phyloP scores from a whole-genome alignment of 2,888 invertebrate species.

The Pristionchus maxplancki region DNA sequence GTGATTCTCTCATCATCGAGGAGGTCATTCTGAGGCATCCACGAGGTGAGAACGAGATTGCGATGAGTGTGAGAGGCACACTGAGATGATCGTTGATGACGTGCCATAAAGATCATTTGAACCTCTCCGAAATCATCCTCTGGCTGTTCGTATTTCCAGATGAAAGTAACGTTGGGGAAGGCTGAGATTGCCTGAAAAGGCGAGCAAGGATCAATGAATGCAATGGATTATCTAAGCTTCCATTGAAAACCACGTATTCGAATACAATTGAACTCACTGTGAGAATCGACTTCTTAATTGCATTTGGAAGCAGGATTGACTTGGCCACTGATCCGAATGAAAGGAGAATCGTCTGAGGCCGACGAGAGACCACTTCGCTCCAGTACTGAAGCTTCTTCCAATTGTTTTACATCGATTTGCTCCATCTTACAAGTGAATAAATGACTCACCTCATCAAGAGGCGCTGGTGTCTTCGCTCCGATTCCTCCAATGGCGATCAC shows the following conservation, averaged over 20 bases:
- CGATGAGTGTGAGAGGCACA: background rate
- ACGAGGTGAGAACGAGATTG: background rate
- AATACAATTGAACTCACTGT: background rate
- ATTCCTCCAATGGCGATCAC: constrained; percentile 8
- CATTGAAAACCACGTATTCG: background rate
- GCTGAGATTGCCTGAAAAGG: background rate
- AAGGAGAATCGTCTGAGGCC: background rate
- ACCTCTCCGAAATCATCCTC: constrained; percentile 31
- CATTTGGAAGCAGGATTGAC: background rate
- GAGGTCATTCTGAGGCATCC: constrained; percentile 6
- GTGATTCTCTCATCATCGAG: background rate
- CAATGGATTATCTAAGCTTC: background rate
- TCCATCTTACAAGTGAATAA: no score
- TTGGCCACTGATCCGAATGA: constrained; percentile 36
- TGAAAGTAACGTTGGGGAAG: constrained; percentile 18
- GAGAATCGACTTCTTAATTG: background rate
- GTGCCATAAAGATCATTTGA: background rate
- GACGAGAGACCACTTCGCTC: background rate
- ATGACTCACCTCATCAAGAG: background rate
- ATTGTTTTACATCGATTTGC: no score
- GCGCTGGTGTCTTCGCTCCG: background rate
- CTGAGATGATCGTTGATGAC: background rate
- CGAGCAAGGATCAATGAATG: background rate
- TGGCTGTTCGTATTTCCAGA: constrained; percentile 27
- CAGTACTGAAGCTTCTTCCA: background rate